Conservation (phyloP, 2,888 invertebrate genomes). For the Suillia variegata region DNA sequence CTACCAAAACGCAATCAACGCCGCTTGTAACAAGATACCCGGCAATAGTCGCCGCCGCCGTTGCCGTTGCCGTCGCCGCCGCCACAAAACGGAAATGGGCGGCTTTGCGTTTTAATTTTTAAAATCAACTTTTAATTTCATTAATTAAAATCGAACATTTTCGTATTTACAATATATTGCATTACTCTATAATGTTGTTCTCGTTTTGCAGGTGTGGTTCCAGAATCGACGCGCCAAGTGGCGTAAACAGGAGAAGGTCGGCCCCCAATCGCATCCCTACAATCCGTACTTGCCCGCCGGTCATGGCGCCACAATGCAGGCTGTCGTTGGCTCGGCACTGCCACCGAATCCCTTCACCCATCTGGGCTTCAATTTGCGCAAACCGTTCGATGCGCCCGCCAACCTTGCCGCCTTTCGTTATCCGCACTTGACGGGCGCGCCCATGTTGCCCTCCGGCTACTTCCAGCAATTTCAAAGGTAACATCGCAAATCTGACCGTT, state of each 20-base stretch:
- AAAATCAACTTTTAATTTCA: slow-evolving; percentile 2
- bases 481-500: background rate
- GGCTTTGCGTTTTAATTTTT: slow-evolving; percentile 13
- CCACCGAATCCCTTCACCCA: slow-evolving; percentile 80
- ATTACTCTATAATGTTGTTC: background rate
- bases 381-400: slow-evolving; percentile 72
- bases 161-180: slow-evolving; percentile 5
- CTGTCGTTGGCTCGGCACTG: slow-evolving; percentile 76
- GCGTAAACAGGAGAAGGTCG: slow-evolving; percentile 92
- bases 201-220: slow-evolving; percentile 84
- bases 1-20: background rate
- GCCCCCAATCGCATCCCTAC: slow-evolving; percentile 88
- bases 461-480: slow-evolving; percentile 65
- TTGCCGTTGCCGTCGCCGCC: background rate
- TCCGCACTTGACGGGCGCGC: slow-evolving; percentile 65
- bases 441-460: slow-evolving; percentile 67
- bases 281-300: slow-evolving; percentile 78
- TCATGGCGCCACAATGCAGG: slow-evolving; percentile 67
- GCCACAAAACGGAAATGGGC: slow-evolving; percentile 13
- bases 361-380: slow-evolving; percentile 76
- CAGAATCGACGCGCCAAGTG: slow-evolving; percentile 91
- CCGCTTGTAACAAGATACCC: slow-evolving; percentile 32
- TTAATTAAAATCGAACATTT: slow-evolving; percentile 2
- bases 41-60: slow-evolving; percentile 24
- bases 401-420: slow-evolving; percentile 76